Evolutionary conservation across 1,140 invertebrate genomes (phyloP).

Genomic region (Agraylea sexmaculata): DNA sequence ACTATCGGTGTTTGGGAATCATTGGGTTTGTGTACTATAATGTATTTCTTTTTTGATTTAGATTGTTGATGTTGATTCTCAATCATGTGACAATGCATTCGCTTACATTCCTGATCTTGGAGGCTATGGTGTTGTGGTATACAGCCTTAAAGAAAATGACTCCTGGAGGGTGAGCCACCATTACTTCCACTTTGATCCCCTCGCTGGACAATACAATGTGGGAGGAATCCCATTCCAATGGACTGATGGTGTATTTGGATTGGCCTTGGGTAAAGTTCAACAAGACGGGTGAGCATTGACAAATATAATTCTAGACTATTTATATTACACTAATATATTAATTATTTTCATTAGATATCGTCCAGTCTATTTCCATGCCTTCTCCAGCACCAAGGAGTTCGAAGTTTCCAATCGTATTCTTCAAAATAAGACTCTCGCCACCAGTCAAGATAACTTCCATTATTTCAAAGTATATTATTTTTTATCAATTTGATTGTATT

Average conservation of each 20-base stretch:
- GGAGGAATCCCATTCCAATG: conserved; percentile 64
- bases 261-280: conserved; percentile 49
- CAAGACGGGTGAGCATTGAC: conserved; percentile 36
- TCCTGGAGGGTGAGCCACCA: conserved; percentile 68
- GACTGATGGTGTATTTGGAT: conserved; percentile 61
- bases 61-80: conserved; percentile 52
- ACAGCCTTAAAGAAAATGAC: conserved; percentile 55
- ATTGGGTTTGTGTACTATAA: neutral
- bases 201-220: conserved; percentile 57
- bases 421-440: conserved; percentile 50
- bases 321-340: neutral
- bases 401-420: conserved; percentile 56
- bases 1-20: too few relatives aligned
- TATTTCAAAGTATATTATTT: conserved; percentile 45
- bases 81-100: conserved; percentile 58
- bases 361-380: conserved; percentile 63
- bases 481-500: neutral
- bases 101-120: conserved; percentile 65
- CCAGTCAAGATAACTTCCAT: conserved; percentile 47
- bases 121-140: conserved; percentile 62
- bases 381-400: conserved; percentile 63
- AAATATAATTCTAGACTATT: neutral
- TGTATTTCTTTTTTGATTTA: conserved; percentile 22
- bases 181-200: conserved; percentile 70
- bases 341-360: conserved; percentile 35